Base-by-base conservation (phyloP, 2,888 invertebrate species). In the Caenorhabditis plicata region DNA sequence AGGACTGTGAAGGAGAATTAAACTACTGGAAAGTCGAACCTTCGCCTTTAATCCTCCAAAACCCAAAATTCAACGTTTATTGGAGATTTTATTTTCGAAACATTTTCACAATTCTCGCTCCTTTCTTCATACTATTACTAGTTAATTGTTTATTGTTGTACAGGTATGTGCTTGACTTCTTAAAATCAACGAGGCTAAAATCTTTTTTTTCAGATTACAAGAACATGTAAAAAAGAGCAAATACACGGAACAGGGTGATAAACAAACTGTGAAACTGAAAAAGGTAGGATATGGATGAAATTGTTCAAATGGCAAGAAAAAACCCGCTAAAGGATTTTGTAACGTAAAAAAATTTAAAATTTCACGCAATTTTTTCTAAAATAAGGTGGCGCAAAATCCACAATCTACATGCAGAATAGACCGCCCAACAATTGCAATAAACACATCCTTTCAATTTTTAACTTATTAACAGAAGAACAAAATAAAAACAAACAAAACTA, bases 31-130 rank as follows among this genome's bases (percentile, higher is more conserved):
- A 46, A 13, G 64, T 64, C 3, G 49, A 48, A 11, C 55, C 58
- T 1, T 44, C 55, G 8, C 17, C 43, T 4, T 46, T 55, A 20
- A 45, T 68, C 19, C 19, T 40, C 15, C 31, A 53, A 17, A 38
- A 51, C 29, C 61, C 56, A 7, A 27, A 13, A 19, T 66, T 63
- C 56, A 66, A 60, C 17, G 40, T 52, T 15, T 54, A 56, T 41
- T 64, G 58, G 57, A 45, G 70, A 9, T 68, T 70, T 47, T 64
- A 65, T 25, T 70, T 70, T 52, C 58, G 72, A 22, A 70, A 63
- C 39, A 65, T 72, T 39, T 61, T 68, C 40, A 68, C 72, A 4
- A 55, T 72, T 20, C 42, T 72, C 29, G 67, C 65, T 13, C 72
- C 72, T 35, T 72, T 72, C 63, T 64, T 72, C 61, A 58, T 68